A percentile compares a stretch with the other conserved stretches of the same genome.
Conservation (phyloP, 1,140 invertebrate genomes). For the Tetramorium parvispinum region DNA sequence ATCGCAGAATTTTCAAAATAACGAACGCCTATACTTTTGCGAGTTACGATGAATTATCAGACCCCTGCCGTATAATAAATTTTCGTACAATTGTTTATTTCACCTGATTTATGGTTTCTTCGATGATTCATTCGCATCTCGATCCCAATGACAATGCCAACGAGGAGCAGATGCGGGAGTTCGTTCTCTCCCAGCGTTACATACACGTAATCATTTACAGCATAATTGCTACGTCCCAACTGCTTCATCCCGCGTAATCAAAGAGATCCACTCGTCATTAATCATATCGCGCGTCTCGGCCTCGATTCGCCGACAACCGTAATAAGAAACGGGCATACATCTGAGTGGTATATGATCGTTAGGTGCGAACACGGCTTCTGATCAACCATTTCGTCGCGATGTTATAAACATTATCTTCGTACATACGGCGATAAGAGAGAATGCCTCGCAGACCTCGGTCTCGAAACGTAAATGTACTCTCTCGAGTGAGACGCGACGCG, state of each 20-base stretch:
- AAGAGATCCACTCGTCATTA: conserved; percentile 26
- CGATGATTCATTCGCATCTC: neutral
- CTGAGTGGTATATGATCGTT: neutral
- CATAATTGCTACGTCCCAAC: conserved; percentile 9
- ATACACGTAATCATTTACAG: neutral
- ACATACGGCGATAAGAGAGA: neutral
- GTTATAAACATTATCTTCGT: conserved; percentile 5
- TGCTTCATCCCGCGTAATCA: neutral
- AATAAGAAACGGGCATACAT: neutral
- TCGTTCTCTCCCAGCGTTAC: neutral
- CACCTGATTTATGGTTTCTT: neutral
- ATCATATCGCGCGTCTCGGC: conserved; percentile 23
- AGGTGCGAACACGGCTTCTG: conserved; percentile 11
- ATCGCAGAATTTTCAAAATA: neutral
- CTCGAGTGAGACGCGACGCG: conserved; percentile 3
- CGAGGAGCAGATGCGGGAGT: neutral
- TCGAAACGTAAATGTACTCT: neutral
- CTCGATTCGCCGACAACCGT: conserved; percentile 23
- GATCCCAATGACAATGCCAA: neutral
- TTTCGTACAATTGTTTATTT: neutral
- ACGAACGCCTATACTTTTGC: neutral
- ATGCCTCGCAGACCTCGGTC: neutral
- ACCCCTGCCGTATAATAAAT: neutral
- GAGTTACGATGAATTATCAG: neutral
- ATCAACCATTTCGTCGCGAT: neutral